Conservation (phyloP, 1,140 invertebrate genomes). For the Anthonomus grandis region DNA sequence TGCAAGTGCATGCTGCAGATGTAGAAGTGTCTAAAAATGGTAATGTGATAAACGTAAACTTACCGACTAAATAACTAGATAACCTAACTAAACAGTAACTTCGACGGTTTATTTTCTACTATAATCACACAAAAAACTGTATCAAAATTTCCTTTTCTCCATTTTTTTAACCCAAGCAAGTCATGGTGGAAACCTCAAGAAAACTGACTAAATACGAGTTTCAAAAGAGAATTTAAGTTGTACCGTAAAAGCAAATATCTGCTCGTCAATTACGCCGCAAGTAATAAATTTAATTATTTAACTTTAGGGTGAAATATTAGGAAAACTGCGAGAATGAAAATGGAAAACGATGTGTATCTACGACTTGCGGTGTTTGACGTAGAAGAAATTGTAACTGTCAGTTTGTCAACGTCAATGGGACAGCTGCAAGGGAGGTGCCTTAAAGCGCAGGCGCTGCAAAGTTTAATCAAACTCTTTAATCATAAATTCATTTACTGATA, state of each 20-base stretch:
- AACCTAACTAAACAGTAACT: conserved; percentile 6
- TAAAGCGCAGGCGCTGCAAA: too few species aligned
- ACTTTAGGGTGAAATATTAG: background rate
- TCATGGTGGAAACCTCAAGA: conserved; percentile 6
- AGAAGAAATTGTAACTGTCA: background rate
- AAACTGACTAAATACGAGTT: background rate
- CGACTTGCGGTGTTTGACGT: conserved; percentile 1
- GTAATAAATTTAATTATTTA: background rate
- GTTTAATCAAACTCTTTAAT: too few species aligned
- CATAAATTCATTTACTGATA: too few species aligned
- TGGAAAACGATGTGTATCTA: too few species aligned
- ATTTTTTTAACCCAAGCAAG: conserved; percentile 15
- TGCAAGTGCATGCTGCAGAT: background rate
- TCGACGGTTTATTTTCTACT: conserved; percentile 1
- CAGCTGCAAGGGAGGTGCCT: too few species aligned
- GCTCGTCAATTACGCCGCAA: background rate
- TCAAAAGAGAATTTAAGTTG: background rate
- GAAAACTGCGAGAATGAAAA: conserved; percentile 5
- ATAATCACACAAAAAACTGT: conserved; percentile 21
- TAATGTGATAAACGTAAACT: conserved; percentile 4
- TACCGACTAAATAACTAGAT: conserved; percentile 8
- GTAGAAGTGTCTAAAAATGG: background rate
- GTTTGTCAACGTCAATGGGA: conserved; percentile 1
- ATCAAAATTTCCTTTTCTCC: conserved; percentile 23
- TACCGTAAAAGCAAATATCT: background rate